Base-by-base conservation (phyloP, 2,888 invertebrate genomes). In the Cremastinae sp. region DNA sequence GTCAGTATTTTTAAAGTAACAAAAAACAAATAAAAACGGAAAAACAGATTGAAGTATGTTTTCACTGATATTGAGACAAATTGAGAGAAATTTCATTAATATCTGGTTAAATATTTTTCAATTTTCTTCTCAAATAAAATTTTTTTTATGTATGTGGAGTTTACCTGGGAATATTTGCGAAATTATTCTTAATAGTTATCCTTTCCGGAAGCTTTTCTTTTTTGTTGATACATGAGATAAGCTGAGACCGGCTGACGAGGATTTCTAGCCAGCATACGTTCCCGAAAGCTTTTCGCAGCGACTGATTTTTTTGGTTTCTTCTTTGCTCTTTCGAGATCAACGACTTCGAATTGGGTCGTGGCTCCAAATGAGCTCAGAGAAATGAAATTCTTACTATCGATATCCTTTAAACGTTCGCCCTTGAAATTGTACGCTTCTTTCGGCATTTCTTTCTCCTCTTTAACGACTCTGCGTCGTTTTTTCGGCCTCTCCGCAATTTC, bases 211-310 rank as follows among this genome's bases (percentile, higher is more conserved):
- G 82, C 79, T 43, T 83, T 83, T 39, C 81, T 79, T 61, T 88
- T 89, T 9, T 83, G 79, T 20, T 83, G 79, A 78, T 86, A 84
- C 76, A 82, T 79, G 1, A 82, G 69, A 68, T 85, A 88, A 4
- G 83, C 78, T 0, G 86, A 83, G 0, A 82, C 61, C 0, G 84
- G 81, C 39, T 86, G 83, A 5, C 84, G 83, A 0, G 72, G 14
- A 73, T 88, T 88, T 18, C 85, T 82, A 12, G 81, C 72, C 1
- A 88, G 74, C 82, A 88, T 85, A n/a, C 75, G 82, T 43, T 86
- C 82, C 0, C 85, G 79, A 35, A 85, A 88, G 2, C 70, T 79
- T 4, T 45, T 9, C 2, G 80, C 75, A 0, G 75, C 78, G 0
- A 59, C 10, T 9, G 66, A 62, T 55, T 82, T 82, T 58, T 83